Base-by-base conservation (phyloP, 1,140 invertebrate genomes). In the Drosophila lacteicornis region DNA sequence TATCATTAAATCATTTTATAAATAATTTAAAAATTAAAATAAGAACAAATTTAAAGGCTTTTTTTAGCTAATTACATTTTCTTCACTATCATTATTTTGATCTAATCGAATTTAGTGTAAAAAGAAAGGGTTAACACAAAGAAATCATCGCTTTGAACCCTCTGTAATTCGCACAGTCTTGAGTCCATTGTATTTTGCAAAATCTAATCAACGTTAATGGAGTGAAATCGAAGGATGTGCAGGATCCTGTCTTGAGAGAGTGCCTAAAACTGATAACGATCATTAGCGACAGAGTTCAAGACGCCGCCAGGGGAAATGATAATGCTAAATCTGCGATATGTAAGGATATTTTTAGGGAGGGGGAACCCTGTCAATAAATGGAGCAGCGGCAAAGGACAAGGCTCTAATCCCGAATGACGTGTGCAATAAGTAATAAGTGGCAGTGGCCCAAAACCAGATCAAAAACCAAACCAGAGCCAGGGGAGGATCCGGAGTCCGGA, bases 301-400 rank as follows among this genome's bases (percentile, higher is more conserved):
- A 60, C 69, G 88, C 84, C 84, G 84, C 88, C 83, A 74, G 58
- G n/a, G 55, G 43, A 45, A 11, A 1, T 50, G 38, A 60, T 46
- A 45, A 36, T 22, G 51, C 36, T 8, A 15, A 9, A 0, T 22
- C 0, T 1, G 13, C 38, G 9, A 55, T 55, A 22, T 15, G 9
- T 7, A 15, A 1, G 6, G n/a, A 43, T 43, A 36, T 19, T 4
- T 12, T 3, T 38, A 13, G 17, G 25, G 63, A 17, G 13, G 58
- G 42, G 67, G 53, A 33, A 43, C 33, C 8, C 30, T 87, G 83
- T 87, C 83, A 87, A 87, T 88, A 87, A 87, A 80, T 87, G 83
- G 83, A 84, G 83, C 83, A 55, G 30, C 8, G 30, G 30, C 30
- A 7, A 27, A n/a, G 62, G 47, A 65, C 47, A 75, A 49, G 55